Conservation (phyloP, 2,888 invertebrate genomes). For the Pristionchus entomophagus region DNA sequence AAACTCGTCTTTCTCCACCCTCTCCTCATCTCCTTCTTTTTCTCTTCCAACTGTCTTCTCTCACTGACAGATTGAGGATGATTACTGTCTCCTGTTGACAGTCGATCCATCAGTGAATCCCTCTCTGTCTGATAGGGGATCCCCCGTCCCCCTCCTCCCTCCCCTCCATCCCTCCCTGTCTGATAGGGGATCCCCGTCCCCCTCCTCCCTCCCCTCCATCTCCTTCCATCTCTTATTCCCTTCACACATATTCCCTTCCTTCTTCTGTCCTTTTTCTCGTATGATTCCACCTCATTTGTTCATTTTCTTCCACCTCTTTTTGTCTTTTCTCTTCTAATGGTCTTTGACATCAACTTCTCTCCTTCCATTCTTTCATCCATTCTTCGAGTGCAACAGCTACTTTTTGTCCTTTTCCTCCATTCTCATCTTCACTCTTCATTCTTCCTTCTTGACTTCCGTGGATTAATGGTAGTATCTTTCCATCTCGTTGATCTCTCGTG, state of each 20-base stretch:
- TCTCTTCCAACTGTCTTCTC: background rate
- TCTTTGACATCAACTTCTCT: conserved; percentile 25
- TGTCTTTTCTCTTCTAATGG: background rate
- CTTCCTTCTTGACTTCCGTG: background rate
- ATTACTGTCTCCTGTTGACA: background rate
- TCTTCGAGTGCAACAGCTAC: background rate
- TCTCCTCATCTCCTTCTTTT: background rate
- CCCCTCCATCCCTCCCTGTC: background rate
- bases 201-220: background rate
- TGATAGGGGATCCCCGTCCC: background rate
- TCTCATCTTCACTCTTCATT: background rate
- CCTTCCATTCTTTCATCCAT: background rate
- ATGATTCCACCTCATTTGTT: background rate
- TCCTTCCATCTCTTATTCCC: background rate
- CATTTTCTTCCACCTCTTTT: background rate
- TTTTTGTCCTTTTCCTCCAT: background rate
- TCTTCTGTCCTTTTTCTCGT: background rate
- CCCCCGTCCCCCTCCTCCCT: background rate
- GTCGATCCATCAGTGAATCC: background rate
- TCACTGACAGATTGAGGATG: background rate
- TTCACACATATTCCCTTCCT: background rate
- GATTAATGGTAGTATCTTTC: background rate
- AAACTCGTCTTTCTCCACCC: conserved; percentile 10
- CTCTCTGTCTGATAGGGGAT: background rate
- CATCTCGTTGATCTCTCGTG: background rate